phyloP scores from a whole-genome alignment of 92 coral and sea anemone species.

The Palythoa grandis region DNA sequence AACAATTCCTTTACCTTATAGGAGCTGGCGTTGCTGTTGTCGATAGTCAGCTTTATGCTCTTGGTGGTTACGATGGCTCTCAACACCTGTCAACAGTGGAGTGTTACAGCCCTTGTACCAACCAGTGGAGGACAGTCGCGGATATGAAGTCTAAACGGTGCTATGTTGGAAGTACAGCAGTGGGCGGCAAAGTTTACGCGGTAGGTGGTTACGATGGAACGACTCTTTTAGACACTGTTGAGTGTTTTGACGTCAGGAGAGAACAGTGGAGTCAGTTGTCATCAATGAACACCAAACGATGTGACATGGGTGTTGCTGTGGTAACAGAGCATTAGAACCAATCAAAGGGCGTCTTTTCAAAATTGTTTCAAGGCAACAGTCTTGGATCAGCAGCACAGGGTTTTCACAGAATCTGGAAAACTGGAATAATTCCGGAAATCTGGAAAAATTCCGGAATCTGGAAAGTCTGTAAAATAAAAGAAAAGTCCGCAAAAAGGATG shows the following conservation, averaged over 20 bases:
- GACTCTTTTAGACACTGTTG: slow-evolving; percentile 76
- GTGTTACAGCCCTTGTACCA: slow-evolving; percentile 91
- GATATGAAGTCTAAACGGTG: slow-evolving; percentile 91
- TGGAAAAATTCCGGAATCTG: too few species aligned
- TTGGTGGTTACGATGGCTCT: slow-evolving; percentile 96
- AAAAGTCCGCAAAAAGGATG: too few species aligned
- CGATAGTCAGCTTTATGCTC: slow-evolving; percentile 87
- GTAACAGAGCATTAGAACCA: slow-evolving; percentile 59
- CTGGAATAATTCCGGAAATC: too few species aligned
- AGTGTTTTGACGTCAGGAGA: slow-evolving; percentile 71
- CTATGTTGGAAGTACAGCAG: slow-evolving; percentile 92
- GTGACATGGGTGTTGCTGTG: slow-evolving; percentile 97
- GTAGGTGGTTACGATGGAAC: slow-evolving; percentile 96
- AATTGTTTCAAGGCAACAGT: too few species aligned
- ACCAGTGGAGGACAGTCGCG: slow-evolving; percentile 82
- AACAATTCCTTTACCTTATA: neutral
- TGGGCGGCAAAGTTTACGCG: slow-evolving; percentile 88
- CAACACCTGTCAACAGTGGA: slow-evolving; percentile 94
- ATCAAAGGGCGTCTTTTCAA: too few species aligned
- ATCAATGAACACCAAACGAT: slow-evolving; percentile 84
- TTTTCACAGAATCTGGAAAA: too few species aligned
- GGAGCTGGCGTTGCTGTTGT: slow-evolving; percentile 84
- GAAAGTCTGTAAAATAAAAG: too few species aligned
- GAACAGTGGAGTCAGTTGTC: slow-evolving; percentile 83
- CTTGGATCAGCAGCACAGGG: too few species aligned